Conservation (phyloP, 2,888 invertebrate species). For the Eulithis testata region DNA sequence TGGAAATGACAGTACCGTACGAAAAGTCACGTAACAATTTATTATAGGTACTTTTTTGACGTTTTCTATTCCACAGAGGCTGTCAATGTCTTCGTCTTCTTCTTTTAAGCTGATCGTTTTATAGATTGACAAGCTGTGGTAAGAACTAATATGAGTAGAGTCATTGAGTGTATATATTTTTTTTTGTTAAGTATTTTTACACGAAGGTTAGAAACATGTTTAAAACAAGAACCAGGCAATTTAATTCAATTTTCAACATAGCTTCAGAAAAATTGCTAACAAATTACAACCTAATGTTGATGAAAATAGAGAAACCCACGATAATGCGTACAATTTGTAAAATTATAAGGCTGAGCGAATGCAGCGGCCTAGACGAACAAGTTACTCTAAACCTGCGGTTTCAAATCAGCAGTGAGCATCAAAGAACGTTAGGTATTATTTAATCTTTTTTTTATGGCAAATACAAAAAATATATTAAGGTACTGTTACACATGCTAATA, state of each 20-base stretch:
- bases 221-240: background rate
- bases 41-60: too few relatives aligned
- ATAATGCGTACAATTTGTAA: slow-evolving; percentile 23
- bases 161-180: background rate
- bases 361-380: slow-evolving; percentile 4
- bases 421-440: background rate
- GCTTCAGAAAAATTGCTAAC: slow-evolving; percentile 18
- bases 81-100: too few relatives aligned
- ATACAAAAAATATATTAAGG: background rate
- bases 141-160: background rate
- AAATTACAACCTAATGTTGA: slow-evolving; percentile 19
- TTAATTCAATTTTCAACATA: slow-evolving; percentile 15
- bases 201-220: background rate
- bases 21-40: too few relatives aligned
- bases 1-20: too few relatives aligned
- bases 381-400: background rate
- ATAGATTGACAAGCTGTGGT: too few relatives aligned
- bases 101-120: too few relatives aligned
- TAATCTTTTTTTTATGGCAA: background rate
- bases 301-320: slow-evolving; percentile 25
- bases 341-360: slow-evolving; percentile 17
- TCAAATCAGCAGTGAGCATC: background rate
- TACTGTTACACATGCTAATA: too few relatives aligned
- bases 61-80: too few relatives aligned
- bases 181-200: background rate